These are phyloP conservation scores for Neodiprion fabricii DNA, from an alignment of 1,140 invertebrate species.

Conservation along the genomic window DNA sequence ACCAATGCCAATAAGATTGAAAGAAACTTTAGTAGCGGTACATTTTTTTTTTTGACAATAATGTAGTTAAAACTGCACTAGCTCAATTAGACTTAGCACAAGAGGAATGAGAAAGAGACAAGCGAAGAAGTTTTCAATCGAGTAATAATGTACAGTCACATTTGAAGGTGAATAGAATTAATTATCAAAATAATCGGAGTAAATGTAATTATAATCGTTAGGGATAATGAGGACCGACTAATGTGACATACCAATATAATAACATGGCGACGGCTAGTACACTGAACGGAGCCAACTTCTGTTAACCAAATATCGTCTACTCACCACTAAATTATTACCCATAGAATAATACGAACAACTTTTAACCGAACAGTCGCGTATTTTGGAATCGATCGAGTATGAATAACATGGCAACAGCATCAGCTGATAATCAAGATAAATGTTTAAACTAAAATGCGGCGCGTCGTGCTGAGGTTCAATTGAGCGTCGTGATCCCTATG, in stretches of 20 bases:
- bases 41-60: slow-evolving; percentile 13
- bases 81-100: neutral
- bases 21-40: slow-evolving; percentile 19
- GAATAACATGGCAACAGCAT: too few relatives aligned
- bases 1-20: slow-evolving; percentile 22
- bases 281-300: neutral
- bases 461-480: slow-evolving; percentile 19
- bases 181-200: too few relatives aligned
- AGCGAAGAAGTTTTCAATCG: neutral
- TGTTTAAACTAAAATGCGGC: slow-evolving; percentile 26
- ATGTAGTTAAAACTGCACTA: neutral
- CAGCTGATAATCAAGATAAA: neutral
- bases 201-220: too few relatives aligned
- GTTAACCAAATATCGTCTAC: neutral
- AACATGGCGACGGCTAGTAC: neutral
- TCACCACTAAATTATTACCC: neutral
- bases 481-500: slow-evolving; percentile 12
- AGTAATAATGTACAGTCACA: neutral
- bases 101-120: slow-evolving; percentile 18
- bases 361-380: too few relatives aligned
- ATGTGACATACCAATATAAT: neutral
- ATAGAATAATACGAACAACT: neutral
- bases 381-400: neutral
- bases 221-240: neutral
- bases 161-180: neutral